Base-by-base conservation (phyloP, 1,140 invertebrate genomes). In the Sinella curviseta region DNA sequence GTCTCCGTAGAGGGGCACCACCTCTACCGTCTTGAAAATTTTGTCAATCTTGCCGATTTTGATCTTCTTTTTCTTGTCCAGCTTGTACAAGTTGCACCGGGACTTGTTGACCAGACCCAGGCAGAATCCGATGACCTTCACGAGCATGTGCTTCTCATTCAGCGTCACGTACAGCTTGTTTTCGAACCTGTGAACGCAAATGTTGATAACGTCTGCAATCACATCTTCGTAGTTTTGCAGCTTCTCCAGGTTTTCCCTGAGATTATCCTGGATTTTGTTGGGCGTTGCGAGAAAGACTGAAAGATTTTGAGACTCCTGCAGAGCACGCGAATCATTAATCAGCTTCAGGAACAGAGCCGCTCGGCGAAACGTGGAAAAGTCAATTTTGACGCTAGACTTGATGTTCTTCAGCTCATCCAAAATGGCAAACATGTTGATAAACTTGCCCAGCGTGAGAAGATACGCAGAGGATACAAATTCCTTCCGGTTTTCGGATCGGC, bases 341-440 rank as follows among this genome's bases (percentile, higher is more conserved):
- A 97, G 95, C 90, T 96, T 95, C 31, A 96, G 88, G 87, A 96
- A 97, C 87, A 98, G 96, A 1, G 95, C 95, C 65, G 96, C 96
- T 87, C 97, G 97, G 87, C 26, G 16, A 26, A 65, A 99, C 0
- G 97, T 98, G 0, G 97, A 98, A 86, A 99, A 99, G 87, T 99
- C 98, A 88, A 99, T 99, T 88, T 99, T 99, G 0, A 99, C 97
- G 84, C 95, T 97, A 0, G 97, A 97, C 88, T 99, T 99, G 97
- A 99, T 99, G 87, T 99, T 99, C 88, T 99, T 99, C 17, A 99
- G 88, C 87, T 99, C 98, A 87, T 99, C 98, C 4, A 99, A 88
- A 3, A 99, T 97, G 70, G 97, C 97, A 90, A 99, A 99, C 97
- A 99, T 99, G 87, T 99, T 99, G 35, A 99, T 97, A 85, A 99